A percentile compares a stretch with the other conserved stretches of the same genome.
phyloP scores from a whole-genome alignment of 2,888 invertebrate species.

The Aspidiotus rigidus region DNA sequence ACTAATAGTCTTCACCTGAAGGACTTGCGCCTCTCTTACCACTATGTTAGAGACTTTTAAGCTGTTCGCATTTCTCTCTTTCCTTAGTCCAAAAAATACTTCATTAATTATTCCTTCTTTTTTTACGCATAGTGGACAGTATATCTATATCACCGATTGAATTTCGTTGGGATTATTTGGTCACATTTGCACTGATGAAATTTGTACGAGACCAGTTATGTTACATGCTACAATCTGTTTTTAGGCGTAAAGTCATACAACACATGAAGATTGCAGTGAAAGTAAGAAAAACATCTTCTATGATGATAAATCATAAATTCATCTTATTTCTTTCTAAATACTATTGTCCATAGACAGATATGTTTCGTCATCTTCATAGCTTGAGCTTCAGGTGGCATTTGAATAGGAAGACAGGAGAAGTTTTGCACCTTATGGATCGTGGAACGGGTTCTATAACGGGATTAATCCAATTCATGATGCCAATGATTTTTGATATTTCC shows the following conservation, averaged over 20 bases:
- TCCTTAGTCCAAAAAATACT: no score
- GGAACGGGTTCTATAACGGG: constrained; percentile 95
- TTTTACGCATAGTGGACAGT: no score
- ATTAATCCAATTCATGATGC: constrained; percentile 78
- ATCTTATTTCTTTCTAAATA: not conserved
- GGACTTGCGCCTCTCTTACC: no score
- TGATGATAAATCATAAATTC: not conserved
- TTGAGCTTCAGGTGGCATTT: constrained; percentile 92
- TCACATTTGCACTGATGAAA: constrained; percentile 77
- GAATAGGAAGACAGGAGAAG: constrained; percentile 91
- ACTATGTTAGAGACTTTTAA: no score
- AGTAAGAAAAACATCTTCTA: constrained; percentile 44
- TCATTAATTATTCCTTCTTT: no score
- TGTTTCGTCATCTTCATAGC: constrained; percentile 79
- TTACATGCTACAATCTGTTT: constrained; percentile 79
- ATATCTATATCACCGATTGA: constrained; percentile 38
- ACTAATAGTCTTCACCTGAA: no score
- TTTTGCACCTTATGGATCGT: constrained; percentile 89
- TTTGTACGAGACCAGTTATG: constrained; percentile 94
- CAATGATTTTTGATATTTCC: constrained; percentile 84
- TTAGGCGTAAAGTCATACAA: constrained; percentile 94
- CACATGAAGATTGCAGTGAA: constrained; percentile 89
- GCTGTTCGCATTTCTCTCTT: no score
- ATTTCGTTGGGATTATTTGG: constrained; percentile 83
- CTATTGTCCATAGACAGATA: constrained; percentile 54